phyloP scores from a whole-genome alignment of 2,797 vertebrate genomes.

The Perodicticus potto region DNA sequence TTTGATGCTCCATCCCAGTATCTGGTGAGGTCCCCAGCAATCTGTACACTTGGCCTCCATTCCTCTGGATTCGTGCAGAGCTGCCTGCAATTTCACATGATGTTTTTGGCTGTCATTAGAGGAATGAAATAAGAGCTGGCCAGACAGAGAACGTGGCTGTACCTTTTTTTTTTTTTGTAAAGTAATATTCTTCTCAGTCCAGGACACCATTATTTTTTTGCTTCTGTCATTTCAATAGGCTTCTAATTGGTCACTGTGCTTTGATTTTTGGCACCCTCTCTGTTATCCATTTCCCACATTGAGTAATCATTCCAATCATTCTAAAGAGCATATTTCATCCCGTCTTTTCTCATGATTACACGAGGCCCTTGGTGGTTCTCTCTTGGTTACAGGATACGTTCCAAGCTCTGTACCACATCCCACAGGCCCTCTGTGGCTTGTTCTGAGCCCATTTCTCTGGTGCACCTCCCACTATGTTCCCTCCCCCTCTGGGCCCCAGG shows the following conservation, averaged over 20 bases:
- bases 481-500: neutral
- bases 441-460: neutral
- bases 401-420: neutral
- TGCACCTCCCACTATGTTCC: neutral
- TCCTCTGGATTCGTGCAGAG: neutral
- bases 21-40: neutral
- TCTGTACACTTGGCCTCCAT: neutral
- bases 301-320: neutral
- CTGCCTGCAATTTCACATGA: neutral
- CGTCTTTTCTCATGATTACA: neutral
- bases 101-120: slow-evolving; percentile 41
- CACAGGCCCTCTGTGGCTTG: neutral
- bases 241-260: neutral
- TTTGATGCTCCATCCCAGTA: neutral
- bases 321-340: neutral
- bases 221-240: neutral
- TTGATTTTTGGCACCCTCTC: neutral
- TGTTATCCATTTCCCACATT: neutral
- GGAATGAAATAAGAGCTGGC: slow-evolving; percentile 14
- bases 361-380: neutral
- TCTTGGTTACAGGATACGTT: neutral
- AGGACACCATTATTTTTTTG: neutral
- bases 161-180: neutral
- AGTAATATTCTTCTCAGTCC: neutral
- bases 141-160: neutral